Evolutionary conservation across 2,888 invertebrate species (phyloP).

Genomic region (Pyralis farinalis): DNA sequence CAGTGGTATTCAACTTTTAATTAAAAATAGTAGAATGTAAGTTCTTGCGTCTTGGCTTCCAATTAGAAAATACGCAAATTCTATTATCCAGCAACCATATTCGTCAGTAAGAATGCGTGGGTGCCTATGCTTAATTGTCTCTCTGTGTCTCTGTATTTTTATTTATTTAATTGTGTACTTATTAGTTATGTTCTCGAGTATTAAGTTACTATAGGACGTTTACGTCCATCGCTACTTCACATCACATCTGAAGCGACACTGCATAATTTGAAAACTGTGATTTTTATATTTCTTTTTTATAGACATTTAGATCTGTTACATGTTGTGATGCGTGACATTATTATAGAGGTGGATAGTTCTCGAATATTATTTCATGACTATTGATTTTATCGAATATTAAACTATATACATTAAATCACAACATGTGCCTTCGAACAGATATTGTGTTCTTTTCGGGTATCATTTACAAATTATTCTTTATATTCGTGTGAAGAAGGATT

Average conservation of each 20-base stretch:
- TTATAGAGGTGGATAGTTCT: conserved; percentile 32
- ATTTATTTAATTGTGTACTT: conserved; percentile 72
- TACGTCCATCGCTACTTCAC: conserved; percentile 62
- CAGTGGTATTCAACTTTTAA: too few species aligned
- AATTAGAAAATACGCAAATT: conserved; percentile 14
- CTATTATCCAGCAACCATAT: conserved; percentile 45
- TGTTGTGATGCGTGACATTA: conserved; percentile 70
- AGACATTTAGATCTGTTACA: conserved; percentile 74
- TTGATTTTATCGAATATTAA: conserved; percentile 37
- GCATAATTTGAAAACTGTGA: conserved; percentile 80
- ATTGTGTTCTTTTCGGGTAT: conserved; percentile 52
- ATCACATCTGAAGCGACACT: conserved; percentile 75
- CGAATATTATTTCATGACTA: conserved; percentile 29
- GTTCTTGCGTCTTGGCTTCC: conserved; percentile 15
- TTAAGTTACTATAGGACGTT: conserved; percentile 54
- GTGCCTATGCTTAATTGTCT: conserved; percentile 72
- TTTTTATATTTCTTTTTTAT: conserved; percentile 75
- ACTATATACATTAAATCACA: conserved; percentile 57
- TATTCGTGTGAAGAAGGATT: conserved; percentile 67
- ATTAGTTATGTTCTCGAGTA: conserved; percentile 68
- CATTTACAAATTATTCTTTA: conserved; percentile 42
- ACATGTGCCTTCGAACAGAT: conserved; percentile 61
- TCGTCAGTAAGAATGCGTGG: conserved; percentile 56
- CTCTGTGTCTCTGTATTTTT: conserved; percentile 69
- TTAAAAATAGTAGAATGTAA: too few species aligned